Base-by-base conservation (phyloP, 2,113 vertebrate genomes). In the Cardinalis cardinalis region DNA sequence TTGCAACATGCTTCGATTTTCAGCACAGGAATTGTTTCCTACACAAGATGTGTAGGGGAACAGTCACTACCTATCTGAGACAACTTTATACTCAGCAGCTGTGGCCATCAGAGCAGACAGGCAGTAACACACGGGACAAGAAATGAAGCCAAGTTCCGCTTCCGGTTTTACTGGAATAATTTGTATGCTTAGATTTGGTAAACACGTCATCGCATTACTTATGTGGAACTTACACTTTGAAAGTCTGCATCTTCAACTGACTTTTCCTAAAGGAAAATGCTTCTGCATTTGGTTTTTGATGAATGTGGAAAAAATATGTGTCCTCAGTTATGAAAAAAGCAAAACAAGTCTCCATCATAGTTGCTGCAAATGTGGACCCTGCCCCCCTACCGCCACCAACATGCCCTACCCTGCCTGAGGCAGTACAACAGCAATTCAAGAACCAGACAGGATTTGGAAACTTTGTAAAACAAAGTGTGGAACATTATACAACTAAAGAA, bases 351-450 rank as follows among this genome's bases (percentile, higher is more conserved):
- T 44, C 25, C 38, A 34, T 14, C 32, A 29, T 0, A 3, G 17
- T 7, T 34, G 9, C 55, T 65, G 83, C 8, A 80, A 80, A 41
- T 1, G 24, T 17, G 26, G 61, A 19, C 55, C n/a, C 86, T 63
- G 51, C 46, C 29, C 18, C 24, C 7, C 26, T 28, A 29, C 43
- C 23, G 55, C 31, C 1, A 43, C 36, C 31, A 76, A 46, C 52
- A 18, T 4, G 3, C 60, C 1, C 5, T 59, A 68, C 41, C 46
- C 44, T 78, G 90, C 65, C 90, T 0, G 17, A 89, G 87, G 90
- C 88, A 1, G 36, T 92, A 83, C 84, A 90, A 91, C 8, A 49
- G 81, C 87, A 87, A 94, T 82, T 87, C 78, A 76, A 85, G 64
- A 76, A 46, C 43, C 71, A 61, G 59, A 82, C 2, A 0, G 14